A percentile compares a stretch with the other conserved stretches of the same genome.
Conservation (phyloP, 1,140 invertebrate species). For the Liolophura sinensis region DNA sequence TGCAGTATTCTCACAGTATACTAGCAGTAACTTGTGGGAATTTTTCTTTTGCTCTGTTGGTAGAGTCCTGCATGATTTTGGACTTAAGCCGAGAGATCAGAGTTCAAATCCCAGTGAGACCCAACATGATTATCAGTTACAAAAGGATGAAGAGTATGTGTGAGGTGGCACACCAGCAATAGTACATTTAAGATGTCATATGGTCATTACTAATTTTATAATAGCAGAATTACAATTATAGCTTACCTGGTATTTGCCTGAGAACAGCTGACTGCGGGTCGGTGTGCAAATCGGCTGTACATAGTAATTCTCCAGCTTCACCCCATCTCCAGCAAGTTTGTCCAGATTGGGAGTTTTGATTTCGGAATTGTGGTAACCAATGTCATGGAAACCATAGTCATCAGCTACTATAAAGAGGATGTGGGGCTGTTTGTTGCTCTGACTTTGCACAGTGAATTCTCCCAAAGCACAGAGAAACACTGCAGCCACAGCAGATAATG, state of each 20-base stretch:
- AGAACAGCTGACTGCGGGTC: conserved; percentile 32
- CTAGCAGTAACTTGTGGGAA: no score
- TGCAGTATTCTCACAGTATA: no score
- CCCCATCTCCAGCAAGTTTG: conserved; percentile 28
- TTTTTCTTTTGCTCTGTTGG: no score
- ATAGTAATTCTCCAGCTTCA: conserved; percentile 37
- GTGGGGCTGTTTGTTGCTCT: conserved; percentile 18
- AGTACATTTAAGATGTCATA: not conserved
- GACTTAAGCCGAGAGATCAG: no score
- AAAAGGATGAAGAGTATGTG: not conserved
- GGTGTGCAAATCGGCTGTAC: conserved; percentile 39
- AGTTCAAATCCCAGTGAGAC: no score
- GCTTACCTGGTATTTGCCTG: conserved; percentile 34
- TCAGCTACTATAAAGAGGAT: conserved; percentile 39
- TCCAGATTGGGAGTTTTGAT: conserved; percentile 40
- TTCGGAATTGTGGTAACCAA: conserved; percentile 56
- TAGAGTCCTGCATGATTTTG: no score
- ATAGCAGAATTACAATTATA: not conserved
- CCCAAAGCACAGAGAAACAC: no score
- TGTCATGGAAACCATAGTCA: conserved; percentile 37
- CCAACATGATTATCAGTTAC: no score
- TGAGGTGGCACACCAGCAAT: not conserved
- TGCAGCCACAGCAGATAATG: no score
- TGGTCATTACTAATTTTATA: not conserved
- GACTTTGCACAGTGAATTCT: no score